Evolutionary conservation across 2,113 vertebrate species (phyloP), one percentile per base, ranked within the genome.

Genomic region (Tragelaphus imberbis): DNA sequence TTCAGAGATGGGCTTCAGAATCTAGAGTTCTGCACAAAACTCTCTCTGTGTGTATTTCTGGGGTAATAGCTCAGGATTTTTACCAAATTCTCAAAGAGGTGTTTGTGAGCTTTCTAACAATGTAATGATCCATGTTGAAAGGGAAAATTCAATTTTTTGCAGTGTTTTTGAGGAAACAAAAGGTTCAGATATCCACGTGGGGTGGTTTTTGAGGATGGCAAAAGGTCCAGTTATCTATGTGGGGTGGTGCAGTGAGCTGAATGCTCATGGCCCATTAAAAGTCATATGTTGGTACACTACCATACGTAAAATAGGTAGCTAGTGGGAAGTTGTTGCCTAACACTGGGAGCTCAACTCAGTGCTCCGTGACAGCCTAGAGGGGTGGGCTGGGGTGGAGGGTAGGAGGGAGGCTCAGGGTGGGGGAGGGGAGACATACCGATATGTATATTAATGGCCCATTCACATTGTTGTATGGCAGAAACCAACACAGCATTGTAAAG

Each of bases 131-230:
- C 51, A 71, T 27, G 27, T 44, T 79, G 58, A 91, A 95, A 93
- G 44, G 17, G 49, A 44, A 94, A 86, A 87, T 82, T 82, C 28
- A 55, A 25, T 28, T 77, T 91, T 86, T 53, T 75, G 6, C 53
- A 81, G 51, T 86, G 80, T 86, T 68, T 90, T 84, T 27, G 65
- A 94, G 80, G 80, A 82, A 87, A 53, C n/a, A 49, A 94, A 63
- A 82, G 28, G 27, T 40, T 47, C 44, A 28, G 30, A n/a, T 61
- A 58, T 25, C 55, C 17, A 68, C 23, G 16, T 63, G 53, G 40
- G 11, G 12, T 30, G 16, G 30, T 49, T 77, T 90, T 71, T 33
- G 77, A 92, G 68, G 71, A 82, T 36, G 86, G 44, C n/a, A 55
- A 94, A 58, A 86, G 33, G 21, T 40, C 58, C n/a, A 28, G 25